Base-by-base conservation (phyloP, 2,888 invertebrate genomes). In the Boloria euphrosyne region DNA sequence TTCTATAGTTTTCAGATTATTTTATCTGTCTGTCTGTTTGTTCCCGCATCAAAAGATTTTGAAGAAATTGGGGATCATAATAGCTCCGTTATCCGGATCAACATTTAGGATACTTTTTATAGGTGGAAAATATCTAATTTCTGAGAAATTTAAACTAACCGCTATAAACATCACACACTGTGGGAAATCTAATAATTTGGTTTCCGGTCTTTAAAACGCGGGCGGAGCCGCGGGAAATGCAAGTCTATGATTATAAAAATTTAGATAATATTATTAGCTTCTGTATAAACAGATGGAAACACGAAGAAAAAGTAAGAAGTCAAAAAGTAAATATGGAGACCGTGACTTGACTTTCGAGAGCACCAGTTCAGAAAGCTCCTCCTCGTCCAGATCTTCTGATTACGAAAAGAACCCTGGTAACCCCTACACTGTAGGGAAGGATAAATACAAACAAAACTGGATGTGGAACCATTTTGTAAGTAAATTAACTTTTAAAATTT, bases 361-460 rank as follows among this genome's bases (percentile, higher is more conserved):
- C 14, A 59, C 53, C 2, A 50, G 17, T 10, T 62, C 62, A 10
- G 62, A 62, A 13, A 43, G 17, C 4, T 55, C 62, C 0, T 49
- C 51, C 4, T 65, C 71, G 6, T 73, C 77, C 1, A 70, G 52
- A 0, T 75, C 78, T 1, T 76, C 78, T 0, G 81, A 79, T 7
- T 75, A 71, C 3, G 89, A 91, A 27, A 81, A 73, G 31, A 91
- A 91, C 43, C 82, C 84, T 0, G 89, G 89, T 0, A 91, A 91
- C 67, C 89, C 89, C 0, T 89, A 75, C 71, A 90, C 88, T 0
- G 62, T 89, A 1, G 75, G 79, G 70, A 86, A 83, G 62, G 79
- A 83, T 66, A 85, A 85, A 71, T 91, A 91, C 66, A 77, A 75
- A 50, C 84, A 86, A 60, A 91, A 91, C 57, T 90, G 83, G 83